phyloP scores from a whole-genome alignment of 2,797 vertebrate species.

The Sparidentex hasta region DNA sequence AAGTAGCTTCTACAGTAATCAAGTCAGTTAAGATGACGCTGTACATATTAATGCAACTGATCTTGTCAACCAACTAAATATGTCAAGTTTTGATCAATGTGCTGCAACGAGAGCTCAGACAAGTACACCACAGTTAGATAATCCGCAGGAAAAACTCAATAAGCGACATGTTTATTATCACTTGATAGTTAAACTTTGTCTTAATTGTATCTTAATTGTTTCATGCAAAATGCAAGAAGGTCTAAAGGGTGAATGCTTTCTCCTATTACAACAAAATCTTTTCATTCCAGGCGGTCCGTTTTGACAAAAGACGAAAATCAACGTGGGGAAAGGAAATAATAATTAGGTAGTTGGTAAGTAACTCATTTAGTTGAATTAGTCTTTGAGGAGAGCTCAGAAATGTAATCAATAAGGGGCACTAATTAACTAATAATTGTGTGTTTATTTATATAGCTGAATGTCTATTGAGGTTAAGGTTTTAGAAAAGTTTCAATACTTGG shows the following conservation, averaged over 20 bases:
- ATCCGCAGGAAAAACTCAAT: background rate
- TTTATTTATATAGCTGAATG: background rate
- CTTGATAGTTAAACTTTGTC: background rate
- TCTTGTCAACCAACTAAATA: background rate
- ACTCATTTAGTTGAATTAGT: too few relatives aligned
- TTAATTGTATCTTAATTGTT: background rate
- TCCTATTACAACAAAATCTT: background rate
- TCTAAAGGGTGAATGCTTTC: background rate
- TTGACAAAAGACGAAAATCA: background rate
- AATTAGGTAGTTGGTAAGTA: too few relatives aligned
- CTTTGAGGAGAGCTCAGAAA: background rate
- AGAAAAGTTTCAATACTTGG: too few relatives aligned
- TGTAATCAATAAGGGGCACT: background rate
- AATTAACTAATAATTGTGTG: background rate
- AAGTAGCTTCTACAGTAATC: conserved; percentile 2
- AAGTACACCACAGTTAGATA: background rate
- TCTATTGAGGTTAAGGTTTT: too few relatives aligned
- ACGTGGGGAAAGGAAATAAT: too few relatives aligned
- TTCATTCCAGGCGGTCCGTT: background rate
- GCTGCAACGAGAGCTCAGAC: background rate
- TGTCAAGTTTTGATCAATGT: background rate
- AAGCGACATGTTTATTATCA: background rate
- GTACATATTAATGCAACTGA: too few relatives aligned
- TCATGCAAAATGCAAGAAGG: background rate
- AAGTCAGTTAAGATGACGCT: background rate